A percentile compares a stretch with the other conserved stretches of the same genome.
Evolutionary conservation across 2,113 vertebrate genomes (phyloP).

Genomic region (Lates calcarifer): DNA sequence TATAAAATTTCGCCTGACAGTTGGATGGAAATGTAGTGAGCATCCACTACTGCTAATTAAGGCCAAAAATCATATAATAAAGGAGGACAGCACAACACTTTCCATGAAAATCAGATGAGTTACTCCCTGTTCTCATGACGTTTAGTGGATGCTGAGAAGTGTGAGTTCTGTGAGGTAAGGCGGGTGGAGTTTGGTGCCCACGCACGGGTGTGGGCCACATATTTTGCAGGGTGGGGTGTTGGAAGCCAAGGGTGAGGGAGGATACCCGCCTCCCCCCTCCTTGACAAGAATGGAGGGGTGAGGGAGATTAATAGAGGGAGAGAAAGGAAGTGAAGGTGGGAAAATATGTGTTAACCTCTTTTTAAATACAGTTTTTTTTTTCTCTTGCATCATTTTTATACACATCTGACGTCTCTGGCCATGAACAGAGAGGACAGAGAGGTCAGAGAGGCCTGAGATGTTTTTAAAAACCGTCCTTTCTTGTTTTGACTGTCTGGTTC

Average conservation of each 20-base stretch:
- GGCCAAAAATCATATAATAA: constrained; percentile 49
- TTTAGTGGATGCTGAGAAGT: neutral
- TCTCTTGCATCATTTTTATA: neutral
- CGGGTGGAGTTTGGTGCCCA: constrained; percentile 64
- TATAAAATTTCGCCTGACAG: constrained; percentile 13
- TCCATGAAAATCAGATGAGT: constrained; percentile 57
- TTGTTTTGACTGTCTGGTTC: neutral
- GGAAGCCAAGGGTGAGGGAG: constrained; percentile 22
- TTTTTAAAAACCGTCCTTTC: constrained; percentile 15
- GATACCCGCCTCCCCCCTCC: neutral
- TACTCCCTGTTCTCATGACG: constrained; percentile 55
- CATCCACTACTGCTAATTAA: constrained; percentile 22
- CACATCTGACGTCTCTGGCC: neutral
- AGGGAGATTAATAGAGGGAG: constrained; percentile 47
- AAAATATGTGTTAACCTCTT: constrained; percentile 1
- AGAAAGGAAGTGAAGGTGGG: constrained; percentile 21
- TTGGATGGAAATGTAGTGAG: constrained; percentile 46
- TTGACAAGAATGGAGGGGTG: constrained; percentile 13
- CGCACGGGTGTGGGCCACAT: constrained; percentile 67
- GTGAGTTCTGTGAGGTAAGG: constrained; percentile 63
- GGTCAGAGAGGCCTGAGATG: neutral
- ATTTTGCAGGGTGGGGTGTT: constrained; percentile 59
- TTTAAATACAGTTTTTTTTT: neutral
- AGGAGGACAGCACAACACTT: constrained; percentile 56
- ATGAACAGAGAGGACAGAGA: neutral